Base-by-base conservation (phyloP, 2,797 vertebrate genomes). In the Buphagus erythrorhynchus region DNA sequence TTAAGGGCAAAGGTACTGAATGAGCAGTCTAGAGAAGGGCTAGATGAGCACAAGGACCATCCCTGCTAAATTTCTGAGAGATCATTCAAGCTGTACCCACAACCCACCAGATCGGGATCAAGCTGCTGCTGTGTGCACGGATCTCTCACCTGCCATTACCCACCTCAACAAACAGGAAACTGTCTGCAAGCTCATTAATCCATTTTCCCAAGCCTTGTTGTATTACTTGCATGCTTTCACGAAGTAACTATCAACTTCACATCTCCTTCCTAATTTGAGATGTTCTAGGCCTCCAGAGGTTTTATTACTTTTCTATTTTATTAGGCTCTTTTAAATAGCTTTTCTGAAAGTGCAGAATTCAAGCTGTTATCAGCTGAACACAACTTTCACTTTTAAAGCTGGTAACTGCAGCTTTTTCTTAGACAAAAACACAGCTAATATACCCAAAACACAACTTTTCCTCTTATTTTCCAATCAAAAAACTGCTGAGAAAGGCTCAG, bases 61-160 rank as follows among this genome's bases (percentile, higher is more conserved):
- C 14, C 9, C 45, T 66, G 25, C 22, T 58, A 6, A 16, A 63
- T 15, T 16, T n/a, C 66, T 46, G 46, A 46, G 29, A 43, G 4
- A 26, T 5, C 16, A 4, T 9, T n/a, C 4, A 0, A 80, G 28
- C 3, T 8, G 6, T 1, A 5, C 2, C 46, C 48, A 25, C 8
- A 61, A 42, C 24, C 16, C 59, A 20, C 31, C 49, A 31, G 26
- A 42, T 0, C 0, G 5, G 26, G 40, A 69, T 67, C 11, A 8
- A 48, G 31, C 33, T 5, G 42, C 43, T 45, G 43, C 48, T 38
- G 8, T 14, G 62, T 2, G 2, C 66, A 8, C 5, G 7, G 17
- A 40, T 5, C 74, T 25, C 31, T 21, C 26, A 59, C 28, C 82
- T 48, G 63, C 19, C 55, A 19, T 11, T 5, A 42, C 11, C 38